Conservation (phyloP, 2,888 invertebrate genomes). For the Baronia brevicornis region DNA sequence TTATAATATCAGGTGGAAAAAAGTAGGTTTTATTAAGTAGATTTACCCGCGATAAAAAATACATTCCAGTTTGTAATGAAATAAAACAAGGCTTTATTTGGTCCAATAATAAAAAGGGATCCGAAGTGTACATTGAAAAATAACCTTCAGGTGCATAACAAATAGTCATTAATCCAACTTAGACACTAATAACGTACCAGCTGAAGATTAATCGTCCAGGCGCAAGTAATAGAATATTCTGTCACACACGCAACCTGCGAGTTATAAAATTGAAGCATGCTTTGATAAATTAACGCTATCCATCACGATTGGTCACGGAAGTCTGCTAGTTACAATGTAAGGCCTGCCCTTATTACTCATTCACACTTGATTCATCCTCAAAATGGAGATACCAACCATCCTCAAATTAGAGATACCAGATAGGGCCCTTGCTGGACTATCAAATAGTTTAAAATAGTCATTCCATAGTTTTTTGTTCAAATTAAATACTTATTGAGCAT, state of each 20-base stretch:
- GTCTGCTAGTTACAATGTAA: conserved; percentile 19
- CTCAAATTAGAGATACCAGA: no score
- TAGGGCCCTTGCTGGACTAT: conserved; percentile 11
- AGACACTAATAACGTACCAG: conserved; percentile 58
- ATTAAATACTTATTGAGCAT: no score
- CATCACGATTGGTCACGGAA: conserved; percentile 73
- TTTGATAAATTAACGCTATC: conserved; percentile 70
- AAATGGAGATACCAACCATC: conserved; percentile 8
- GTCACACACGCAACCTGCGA: conserved; percentile 67
- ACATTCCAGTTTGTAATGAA: no score
- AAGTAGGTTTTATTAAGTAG: no score
- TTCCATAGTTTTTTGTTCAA: conserved; percentile 1
- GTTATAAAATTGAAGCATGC: conserved; percentile 66
- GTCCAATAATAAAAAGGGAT: no score
- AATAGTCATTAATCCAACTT: conserved; percentile 66
- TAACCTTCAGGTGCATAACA: conserved; percentile 46
- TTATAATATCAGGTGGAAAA: no score
- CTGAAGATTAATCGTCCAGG: conserved; percentile 61
- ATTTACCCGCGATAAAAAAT: no score
- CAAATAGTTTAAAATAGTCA: conserved; percentile 7
- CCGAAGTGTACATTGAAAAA: no score
- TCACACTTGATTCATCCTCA: conserved; percentile 13
- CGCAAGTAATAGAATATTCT: conserved; percentile 67
- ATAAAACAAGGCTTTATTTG: no score
- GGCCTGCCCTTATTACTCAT: conserved; percentile 15